These are phyloP conservation scores for Pollimyrus isidori DNA, from an alignment of 2,113 vertebrate species.

Conservation along the genomic window DNA sequence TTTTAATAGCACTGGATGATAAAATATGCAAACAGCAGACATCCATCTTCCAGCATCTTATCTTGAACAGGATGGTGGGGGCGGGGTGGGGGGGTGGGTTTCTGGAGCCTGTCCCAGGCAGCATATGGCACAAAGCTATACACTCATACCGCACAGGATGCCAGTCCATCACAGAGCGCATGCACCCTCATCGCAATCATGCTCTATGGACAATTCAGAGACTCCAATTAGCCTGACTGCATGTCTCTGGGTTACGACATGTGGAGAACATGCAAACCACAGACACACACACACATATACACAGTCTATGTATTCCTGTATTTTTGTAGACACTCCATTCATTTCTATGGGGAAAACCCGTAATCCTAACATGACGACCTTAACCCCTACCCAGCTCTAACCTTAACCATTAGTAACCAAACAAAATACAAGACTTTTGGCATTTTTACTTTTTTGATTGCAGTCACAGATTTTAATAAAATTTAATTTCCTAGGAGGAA, in stretches of 20 bases:
- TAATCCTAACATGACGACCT: neutral
- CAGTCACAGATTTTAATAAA: neutral
- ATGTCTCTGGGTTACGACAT: neutral
- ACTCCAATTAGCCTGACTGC: neutral
- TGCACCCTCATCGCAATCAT: neutral
- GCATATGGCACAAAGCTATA: neutral
- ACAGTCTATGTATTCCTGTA: neutral
- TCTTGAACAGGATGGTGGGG: neutral
- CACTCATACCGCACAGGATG: neutral
- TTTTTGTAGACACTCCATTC: neutral
- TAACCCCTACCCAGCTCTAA: neutral
- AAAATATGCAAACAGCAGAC: neutral
- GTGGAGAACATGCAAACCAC: neutral
- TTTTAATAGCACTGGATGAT: neutral
- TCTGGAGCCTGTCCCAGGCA: neutral
- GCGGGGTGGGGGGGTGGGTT: neutral
- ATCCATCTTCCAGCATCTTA: neutral
- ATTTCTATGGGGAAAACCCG: neutral
- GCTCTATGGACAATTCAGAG: neutral
- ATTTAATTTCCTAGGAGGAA: neutral
- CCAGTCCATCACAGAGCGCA: neutral
- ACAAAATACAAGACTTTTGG: neutral
- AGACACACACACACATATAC: too few relatives aligned
- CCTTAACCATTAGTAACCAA: neutral
- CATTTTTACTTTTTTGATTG: neutral